phyloP scores from a whole-genome alignment of 2,113 vertebrate species.

The Tragelaphus buxtoni region DNA sequence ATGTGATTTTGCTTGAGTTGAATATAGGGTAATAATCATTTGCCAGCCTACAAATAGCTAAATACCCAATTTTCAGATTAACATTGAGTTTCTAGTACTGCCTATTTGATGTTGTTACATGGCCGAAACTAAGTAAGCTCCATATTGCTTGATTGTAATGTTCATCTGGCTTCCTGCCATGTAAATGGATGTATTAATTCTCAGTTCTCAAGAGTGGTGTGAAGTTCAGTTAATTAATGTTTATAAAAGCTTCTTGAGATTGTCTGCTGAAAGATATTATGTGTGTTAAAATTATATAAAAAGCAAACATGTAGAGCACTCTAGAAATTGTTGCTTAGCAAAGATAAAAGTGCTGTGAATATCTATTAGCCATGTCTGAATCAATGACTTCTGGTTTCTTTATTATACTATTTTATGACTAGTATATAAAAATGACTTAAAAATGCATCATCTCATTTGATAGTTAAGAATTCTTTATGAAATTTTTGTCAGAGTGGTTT shows the following conservation, averaged over 20 bases:
- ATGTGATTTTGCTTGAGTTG: conserved; percentile 42
- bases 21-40: conserved; percentile 45
- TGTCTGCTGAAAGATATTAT: conserved; percentile 58
- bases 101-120: conserved; percentile 1
- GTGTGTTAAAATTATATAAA: conserved; percentile 57
- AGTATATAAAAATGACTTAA: conserved; percentile 48
- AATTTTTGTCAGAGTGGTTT: conserved; percentile 40
- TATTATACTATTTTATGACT: conserved; percentile 41
- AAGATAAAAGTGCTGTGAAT: conserved; percentile 32
- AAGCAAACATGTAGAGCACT: conserved; percentile 50
- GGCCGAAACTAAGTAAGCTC: conserved; percentile 8
- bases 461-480: conserved; percentile 24
- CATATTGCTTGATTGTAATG: conserved; percentile 46
- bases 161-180: conserved; percentile 66
- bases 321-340: conserved; percentile 59
- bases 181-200: conserved; percentile 66
- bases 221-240: conserved; percentile 72
- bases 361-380: conserved; percentile 29
- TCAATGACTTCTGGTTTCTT: conserved; percentile 50
- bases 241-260: conserved; percentile 71
- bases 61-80: conserved; percentile 55
- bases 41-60: conserved; percentile 19
- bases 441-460: conserved; percentile 43
- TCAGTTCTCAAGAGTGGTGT: conserved; percentile 59
- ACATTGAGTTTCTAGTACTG: background rate